Conservation (phyloP, 2,113 vertebrate genomes). For the Empidonax alnorum region DNA sequence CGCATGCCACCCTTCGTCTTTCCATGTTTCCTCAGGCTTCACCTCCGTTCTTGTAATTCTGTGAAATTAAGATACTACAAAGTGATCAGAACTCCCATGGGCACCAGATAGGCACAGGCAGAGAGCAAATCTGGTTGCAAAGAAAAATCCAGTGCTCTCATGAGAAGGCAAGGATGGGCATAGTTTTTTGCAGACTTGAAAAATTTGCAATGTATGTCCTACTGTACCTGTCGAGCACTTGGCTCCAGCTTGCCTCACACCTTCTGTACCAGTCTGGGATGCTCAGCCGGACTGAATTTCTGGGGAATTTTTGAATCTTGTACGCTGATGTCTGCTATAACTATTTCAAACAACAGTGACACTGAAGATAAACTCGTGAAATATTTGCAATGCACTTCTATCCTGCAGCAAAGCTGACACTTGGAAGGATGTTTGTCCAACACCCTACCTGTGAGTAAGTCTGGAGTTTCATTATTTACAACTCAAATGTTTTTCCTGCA, state of each 20-base stretch:
- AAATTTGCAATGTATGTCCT: neutral
- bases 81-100: neutral
- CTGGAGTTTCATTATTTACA: neutral
- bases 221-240: fast-evolving
- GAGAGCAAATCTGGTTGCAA: neutral
- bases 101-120: neutral
- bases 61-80: neutral
- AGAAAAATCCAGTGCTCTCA: neutral
- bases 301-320: neutral
- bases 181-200: neutral
- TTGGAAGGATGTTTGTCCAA: neutral
- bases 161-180: neutral
- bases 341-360: neutral
- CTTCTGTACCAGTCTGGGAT: neutral
- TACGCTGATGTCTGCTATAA: neutral
- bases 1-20: neutral
- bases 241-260: neutral
- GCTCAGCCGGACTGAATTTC: neutral
- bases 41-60: neutral
- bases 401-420: neutral
- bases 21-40: neutral
- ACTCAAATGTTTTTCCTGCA: neutral
- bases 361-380: neutral
- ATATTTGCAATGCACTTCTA: fast-evolving
- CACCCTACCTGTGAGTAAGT: neutral